Conservation (phyloP, 2,888 invertebrate genomes). For the Sarcophaga variegata region DNA sequence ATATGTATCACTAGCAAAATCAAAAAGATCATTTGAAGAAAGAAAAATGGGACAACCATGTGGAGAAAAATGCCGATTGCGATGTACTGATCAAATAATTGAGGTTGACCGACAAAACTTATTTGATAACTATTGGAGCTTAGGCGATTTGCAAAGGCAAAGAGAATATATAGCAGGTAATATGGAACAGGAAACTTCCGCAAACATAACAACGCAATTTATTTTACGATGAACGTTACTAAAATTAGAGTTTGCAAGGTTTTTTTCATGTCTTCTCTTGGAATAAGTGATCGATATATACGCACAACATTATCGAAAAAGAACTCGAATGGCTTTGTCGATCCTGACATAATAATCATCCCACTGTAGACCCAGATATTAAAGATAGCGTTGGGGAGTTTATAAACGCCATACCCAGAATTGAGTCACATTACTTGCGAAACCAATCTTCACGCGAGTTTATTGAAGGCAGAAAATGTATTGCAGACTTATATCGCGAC, state of each 20-base stretch:
- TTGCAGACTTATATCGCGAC: conserved; percentile 70
- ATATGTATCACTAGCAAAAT: conserved; percentile 22
- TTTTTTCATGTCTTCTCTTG: conserved; percentile 33
- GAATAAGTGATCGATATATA: conserved; percentile 10
- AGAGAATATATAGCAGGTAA: conserved; percentile 11
- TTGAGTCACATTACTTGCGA: conserved; percentile 69
- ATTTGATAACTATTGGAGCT: conserved; percentile 22
- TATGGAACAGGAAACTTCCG: conserved; percentile 28
- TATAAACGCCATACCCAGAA: conserved; percentile 71
- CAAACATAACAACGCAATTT: conserved; percentile 38
- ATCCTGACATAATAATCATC: conserved; percentile 47
- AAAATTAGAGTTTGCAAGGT: conserved; percentile 9
- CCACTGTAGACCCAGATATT: conserved; percentile 40
- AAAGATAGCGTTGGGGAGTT: conserved; percentile 66
- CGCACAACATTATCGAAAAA: conserved; percentile 45
- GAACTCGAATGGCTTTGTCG: conserved; percentile 21
- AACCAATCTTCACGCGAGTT: conserved; percentile 65
- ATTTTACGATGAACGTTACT: background rate
- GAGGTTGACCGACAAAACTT: background rate
- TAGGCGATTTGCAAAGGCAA: background rate
- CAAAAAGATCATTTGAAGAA: conserved; percentile 21
- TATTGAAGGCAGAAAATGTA: conserved; percentile 72
- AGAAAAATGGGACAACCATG: conserved; percentile 21
- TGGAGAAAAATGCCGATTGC: conserved; percentile 11
- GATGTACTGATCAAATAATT: conserved; percentile 15